Evolutionary conservation across 2,113 vertebrate species (phyloP), one percentile per base, ranked within the genome.

Genomic region (Zosterops japonicus): DNA sequence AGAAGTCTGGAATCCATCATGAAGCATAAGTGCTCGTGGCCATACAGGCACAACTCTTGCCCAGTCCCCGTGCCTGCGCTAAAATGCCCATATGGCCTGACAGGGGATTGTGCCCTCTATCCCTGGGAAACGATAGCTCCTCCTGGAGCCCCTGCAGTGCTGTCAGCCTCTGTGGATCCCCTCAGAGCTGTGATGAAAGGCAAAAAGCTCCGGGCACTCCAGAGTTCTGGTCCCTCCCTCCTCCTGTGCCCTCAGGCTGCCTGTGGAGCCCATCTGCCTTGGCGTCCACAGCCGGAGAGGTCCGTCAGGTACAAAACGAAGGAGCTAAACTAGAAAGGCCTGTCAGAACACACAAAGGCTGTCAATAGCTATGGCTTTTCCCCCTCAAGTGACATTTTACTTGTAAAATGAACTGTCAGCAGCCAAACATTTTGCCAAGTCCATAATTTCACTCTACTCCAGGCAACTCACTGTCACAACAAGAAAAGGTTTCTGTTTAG

Each of bases 231-330:
- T 94, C 77, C 84, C 24, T n/a, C 65, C 57, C 35, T 93, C 90
- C 93, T 94, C 89, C 91, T 90, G 87, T 97, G 95, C 97, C 97
- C 96, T 97, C 96, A 96, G 97, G 97, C 97, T 96, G 95, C 93
- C 78, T 95, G 80, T 60, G 23, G 90, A 95, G 96, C 96, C 97
- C 97, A 97, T 97, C 97, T 98, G 97, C 97, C 96, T 97, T 79
- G 3, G 79, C 92, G 87, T 84, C 91, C 88, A 67, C 93, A 87
- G 93, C 31, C 75, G 47, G 21, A 95, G 85, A 95, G 94, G 87
- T 83, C 94, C 94, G 5, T 95, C 84, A 79, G 67, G 93, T 86
- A 83, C 67, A 93, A 91, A 95, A 96, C 6, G 90, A 94, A 86
- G 83, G 21, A 93, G 74, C 91, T 36, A 64, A 70, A 95, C 71